Percentiles rank a stretch among this genome's conserved stretches.
Conservation (phyloP, 2,888 invertebrate genomes). For the Acanthosoma haemorrhoidale region DNA sequence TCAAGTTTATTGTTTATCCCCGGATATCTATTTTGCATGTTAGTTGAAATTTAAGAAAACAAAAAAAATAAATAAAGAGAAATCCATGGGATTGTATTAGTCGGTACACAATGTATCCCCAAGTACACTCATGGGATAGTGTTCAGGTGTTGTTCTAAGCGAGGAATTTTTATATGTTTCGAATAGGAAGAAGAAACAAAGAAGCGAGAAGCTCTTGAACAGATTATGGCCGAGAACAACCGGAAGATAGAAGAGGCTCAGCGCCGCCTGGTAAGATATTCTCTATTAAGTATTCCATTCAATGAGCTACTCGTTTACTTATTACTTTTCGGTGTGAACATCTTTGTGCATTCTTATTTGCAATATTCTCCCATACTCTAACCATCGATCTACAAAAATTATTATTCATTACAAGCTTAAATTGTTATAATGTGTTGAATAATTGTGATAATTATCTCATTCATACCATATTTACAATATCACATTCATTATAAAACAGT, state of each 20-base stretch:
- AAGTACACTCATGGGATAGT: background rate
- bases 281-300: too few species aligned
- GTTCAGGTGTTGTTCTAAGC: conserved; percentile 21
- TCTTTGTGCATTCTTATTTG: too few species aligned
- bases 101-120: background rate
- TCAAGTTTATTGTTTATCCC: background rate
- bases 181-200: conserved; percentile 91
- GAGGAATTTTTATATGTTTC: conserved; percentile 50
- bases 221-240: conserved; percentile 96
- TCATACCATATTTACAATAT: too few species aligned
- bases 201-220: conserved; percentile 91
- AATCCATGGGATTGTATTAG: background rate
- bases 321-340: too few species aligned
- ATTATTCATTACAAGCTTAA: too few species aligned
- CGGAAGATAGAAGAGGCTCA: conserved; percentile 95
- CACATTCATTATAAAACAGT: too few species aligned
- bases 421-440: too few species aligned
- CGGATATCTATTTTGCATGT: conserved; percentile 7
- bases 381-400: too few species aligned
- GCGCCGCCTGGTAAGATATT: conserved; percentile 77
- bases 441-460: too few species aligned
- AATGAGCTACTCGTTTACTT: too few species aligned
- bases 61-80: background rate
- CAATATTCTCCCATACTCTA: too few species aligned
- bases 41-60: background rate